phyloP scores from a whole-genome alignment of 2,797 vertebrate genomes.

The Enteromius radiatus region DNA sequence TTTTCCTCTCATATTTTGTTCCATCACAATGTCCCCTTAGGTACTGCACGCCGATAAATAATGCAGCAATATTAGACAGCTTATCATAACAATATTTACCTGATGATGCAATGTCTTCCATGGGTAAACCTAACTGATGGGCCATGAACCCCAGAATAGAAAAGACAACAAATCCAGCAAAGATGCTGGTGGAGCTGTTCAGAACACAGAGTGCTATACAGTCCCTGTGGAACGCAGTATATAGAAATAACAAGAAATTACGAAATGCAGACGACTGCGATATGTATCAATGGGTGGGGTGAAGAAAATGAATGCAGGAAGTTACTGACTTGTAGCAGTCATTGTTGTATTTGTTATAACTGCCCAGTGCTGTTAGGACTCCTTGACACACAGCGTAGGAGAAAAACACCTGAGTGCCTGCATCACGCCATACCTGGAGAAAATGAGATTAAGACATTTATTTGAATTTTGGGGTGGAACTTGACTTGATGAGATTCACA shows the following conservation, averaged over 20 bases:
- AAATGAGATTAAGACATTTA: not conserved
- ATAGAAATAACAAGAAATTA: not conserved
- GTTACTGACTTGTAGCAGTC: constrained; percentile 89
- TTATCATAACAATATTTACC: constrained; percentile 72
- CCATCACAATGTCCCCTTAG: not conserved
- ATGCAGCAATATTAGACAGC: not conserved
- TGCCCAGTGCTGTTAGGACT: constrained; percentile 90
- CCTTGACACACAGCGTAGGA: constrained; percentile 88
- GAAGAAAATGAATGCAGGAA: not conserved
- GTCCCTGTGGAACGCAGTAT: constrained; percentile 77
- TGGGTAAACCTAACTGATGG: constrained; percentile 68
- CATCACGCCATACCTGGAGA: constrained; percentile 87
- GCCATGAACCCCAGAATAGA: constrained; percentile 92
- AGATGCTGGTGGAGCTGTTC: constrained; percentile 87
- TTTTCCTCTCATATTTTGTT: not conserved
- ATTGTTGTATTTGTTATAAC: constrained; percentile 94
- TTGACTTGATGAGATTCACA: not conserved
- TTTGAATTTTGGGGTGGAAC: not conserved
- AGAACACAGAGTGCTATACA: constrained; percentile 85
- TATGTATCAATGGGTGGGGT: not conserved
- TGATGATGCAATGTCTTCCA: constrained; percentile 73
- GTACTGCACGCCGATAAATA: not conserved
- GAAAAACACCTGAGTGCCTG: constrained; percentile 89
- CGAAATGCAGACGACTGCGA: not conserved
- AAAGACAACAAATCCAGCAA: constrained; percentile 89